Percentiles rank a stretch among this genome's conserved stretches.
phyloP scores from a whole-genome alignment of 2,113 vertebrate species.

The Mormoops blainvillei region DNA sequence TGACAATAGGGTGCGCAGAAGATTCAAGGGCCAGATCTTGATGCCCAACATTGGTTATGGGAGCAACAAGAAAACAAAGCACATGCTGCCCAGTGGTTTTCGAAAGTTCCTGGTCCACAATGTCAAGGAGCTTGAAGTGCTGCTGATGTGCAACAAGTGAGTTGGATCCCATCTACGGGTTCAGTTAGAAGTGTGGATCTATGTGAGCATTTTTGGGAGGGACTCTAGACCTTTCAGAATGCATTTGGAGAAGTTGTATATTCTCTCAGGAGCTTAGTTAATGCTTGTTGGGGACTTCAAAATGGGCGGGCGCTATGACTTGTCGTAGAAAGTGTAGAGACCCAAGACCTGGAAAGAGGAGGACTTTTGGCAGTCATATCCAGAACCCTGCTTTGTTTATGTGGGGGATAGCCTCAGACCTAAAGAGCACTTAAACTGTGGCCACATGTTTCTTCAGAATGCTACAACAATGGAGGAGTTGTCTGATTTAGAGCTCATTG shows the following conservation, averaged over 20 bases:
- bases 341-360: not conserved
- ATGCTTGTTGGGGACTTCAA: not conserved
- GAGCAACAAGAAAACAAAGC: slow-evolving; percentile 98
- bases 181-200: not conserved
- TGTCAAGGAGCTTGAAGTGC: slow-evolving; percentile 95
- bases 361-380: not conserved
- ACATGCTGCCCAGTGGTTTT: slow-evolving; percentile 96
- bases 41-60: slow-evolving; percentile 99
- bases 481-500: not conserved
- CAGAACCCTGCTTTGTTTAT: not conserved
- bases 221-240: not conserved
- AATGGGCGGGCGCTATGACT: fast-evolving
- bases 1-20: slow-evolving; percentile 95
- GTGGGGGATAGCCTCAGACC: not conserved
- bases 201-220: not conserved
- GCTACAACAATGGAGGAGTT: not conserved
- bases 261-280: not conserved
- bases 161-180: slow-evolving; percentile 19
- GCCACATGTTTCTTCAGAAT: not conserved
- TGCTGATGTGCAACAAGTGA: slow-evolving; percentile 99
- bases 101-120: slow-evolving; percentile 97
- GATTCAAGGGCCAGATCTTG: slow-evolving; percentile 98
- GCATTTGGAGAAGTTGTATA: not conserved
- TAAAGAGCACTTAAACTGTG: not conserved
- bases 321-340: not conserved